Conservation (phyloP, 2,113 vertebrate genomes). For the Fregata magnificens region DNA sequence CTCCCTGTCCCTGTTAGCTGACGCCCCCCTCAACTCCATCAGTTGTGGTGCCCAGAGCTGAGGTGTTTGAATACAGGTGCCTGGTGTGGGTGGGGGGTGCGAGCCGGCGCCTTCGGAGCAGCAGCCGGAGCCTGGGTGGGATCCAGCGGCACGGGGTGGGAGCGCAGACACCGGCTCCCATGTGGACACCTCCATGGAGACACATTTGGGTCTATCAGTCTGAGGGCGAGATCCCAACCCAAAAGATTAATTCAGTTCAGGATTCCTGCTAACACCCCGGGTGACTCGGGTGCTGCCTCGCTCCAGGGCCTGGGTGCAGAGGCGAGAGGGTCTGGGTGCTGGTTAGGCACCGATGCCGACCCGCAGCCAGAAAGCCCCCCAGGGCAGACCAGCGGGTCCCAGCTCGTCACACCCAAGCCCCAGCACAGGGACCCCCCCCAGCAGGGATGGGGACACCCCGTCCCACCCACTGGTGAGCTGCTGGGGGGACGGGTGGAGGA, state of each 20-base stretch:
- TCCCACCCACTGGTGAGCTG: not conserved
- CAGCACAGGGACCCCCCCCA: not conserved
- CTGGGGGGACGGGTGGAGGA: not conserved
- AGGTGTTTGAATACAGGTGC: too few relatives aligned
- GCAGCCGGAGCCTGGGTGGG: not conserved
- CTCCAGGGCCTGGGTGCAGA: not conserved
- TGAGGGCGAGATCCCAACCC: not conserved
- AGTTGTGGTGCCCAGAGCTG: too few relatives aligned
- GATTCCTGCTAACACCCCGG: not conserved
- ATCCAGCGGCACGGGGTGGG: not conserved
- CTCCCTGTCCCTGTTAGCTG: not conserved
- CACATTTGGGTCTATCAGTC: not conserved
- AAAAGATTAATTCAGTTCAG: too few relatives aligned
- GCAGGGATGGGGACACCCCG: not conserved
- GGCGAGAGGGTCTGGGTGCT: not conserved
- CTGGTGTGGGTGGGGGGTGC: too few relatives aligned
- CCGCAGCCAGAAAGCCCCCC: not conserved
- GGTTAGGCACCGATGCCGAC: not conserved
- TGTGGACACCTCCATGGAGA: fast-evolving
- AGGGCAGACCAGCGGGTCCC: not conserved
- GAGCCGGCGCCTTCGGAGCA: too few relatives aligned
- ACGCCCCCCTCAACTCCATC: not conserved
- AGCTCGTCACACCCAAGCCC: not conserved
- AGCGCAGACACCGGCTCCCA: fast-evolving
- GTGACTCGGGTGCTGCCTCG: not conserved